A percentile compares a stretch with the other conserved stretches of the same genome.
Evolutionary conservation across 2,797 vertebrate species (phyloP).

Genomic region (Centroberyx gerrardi): DNA sequence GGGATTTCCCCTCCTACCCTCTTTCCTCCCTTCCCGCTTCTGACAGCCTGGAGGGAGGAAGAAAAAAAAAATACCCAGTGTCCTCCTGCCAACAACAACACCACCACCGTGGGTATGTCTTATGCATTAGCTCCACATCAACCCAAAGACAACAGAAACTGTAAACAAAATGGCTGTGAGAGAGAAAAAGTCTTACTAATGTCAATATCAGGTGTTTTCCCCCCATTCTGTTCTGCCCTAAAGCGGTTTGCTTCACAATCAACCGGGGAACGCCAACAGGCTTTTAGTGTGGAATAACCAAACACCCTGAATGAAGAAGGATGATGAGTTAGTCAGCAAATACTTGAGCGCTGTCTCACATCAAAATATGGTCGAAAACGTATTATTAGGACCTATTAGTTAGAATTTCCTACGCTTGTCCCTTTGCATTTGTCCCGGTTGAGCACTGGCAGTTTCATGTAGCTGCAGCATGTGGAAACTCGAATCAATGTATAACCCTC

Average conservation of each 20-base stretch:
- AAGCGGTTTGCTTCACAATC: constrained; percentile 29
- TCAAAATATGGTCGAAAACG: constrained; percentile 28
- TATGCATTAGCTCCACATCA: constrained; percentile 52
- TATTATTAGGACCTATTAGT: constrained; percentile 11
- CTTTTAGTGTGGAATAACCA: not conserved
- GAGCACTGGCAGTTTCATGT: constrained; percentile 17
- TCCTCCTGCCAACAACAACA: constrained; percentile 71
- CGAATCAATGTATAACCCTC: constrained; percentile 48
- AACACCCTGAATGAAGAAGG: constrained; percentile 7
- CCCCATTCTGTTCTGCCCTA: not conserved
- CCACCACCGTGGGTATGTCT: constrained; percentile 45
- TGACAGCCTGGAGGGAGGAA: constrained; percentile 5
- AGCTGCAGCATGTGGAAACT: constrained; percentile 66
- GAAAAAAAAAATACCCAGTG: not conserved
- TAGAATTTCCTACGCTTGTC: constrained; percentile 30
- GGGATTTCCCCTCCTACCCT: constrained; percentile 73
- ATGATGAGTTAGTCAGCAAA: constrained; percentile 40
- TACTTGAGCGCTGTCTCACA: not conserved
- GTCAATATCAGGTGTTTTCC: constrained; percentile 30
- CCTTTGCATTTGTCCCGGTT: constrained; percentile 35
- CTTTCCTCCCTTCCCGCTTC: constrained; percentile 59
- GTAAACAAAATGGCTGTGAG: constrained; percentile 21
- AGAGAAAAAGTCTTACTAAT: constrained; percentile 9
- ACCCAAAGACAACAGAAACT: constrained; percentile 50
- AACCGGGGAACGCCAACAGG: not conserved